phyloP scores from a whole-genome alignment of 2,797 vertebrate species.

The Onychomys arenicola region DNA sequence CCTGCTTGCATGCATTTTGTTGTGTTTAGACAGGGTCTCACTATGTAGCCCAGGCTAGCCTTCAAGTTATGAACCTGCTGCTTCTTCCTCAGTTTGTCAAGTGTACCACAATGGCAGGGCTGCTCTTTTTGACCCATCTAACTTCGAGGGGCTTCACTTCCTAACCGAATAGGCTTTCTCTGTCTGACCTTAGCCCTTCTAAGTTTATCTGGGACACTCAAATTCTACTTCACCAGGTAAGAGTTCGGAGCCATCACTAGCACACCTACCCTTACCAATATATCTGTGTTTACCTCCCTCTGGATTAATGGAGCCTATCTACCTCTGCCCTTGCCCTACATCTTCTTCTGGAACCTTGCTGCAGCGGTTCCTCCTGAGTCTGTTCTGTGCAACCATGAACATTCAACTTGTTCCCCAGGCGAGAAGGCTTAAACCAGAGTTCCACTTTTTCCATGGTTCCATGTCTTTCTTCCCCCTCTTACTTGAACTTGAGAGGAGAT shows the following conservation, averaged over 20 bases:
- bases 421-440: background rate
- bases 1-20: background rate
- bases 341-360: background rate
- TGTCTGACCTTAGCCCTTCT: background rate
- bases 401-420: background rate
- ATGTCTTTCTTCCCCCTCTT: background rate
- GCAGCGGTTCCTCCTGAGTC: background rate
- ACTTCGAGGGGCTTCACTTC: background rate
- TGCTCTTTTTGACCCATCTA: background rate
- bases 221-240: background rate
- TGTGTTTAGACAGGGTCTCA: background rate
- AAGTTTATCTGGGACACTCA: background rate
- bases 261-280: background rate
- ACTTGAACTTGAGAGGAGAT: background rate
- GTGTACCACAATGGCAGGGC: background rate
- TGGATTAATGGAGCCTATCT: background rate
- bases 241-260: background rate
- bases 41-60: background rate
- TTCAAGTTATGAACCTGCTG: background rate
- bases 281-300: background rate
- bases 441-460: background rate
- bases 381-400: background rate
- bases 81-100: background rate
- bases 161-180: background rate
- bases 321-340: too few species aligned